Base-by-base conservation (phyloP, 2,113 vertebrate genomes). In the Engystomops pustulosus region DNA sequence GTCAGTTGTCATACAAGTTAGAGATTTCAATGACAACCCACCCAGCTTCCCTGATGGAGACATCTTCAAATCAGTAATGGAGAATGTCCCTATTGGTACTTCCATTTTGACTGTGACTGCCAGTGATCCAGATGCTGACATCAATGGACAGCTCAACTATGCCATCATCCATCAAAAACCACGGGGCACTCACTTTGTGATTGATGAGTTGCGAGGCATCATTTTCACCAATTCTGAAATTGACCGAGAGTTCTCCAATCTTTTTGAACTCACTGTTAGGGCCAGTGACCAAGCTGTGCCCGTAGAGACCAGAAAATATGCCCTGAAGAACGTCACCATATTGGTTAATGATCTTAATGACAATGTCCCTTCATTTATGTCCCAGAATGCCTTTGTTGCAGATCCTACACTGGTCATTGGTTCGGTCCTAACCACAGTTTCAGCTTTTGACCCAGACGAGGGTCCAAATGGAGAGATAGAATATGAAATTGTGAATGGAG, bases 1-100 rank as follows among this genome's bases (percentile, higher is more conserved):
- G 86, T 97, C 97, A 0, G 94, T 99, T 65, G 89, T 98, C 2
- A 97, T 99, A 77, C 96, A 97, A 0, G 96, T 99, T 55, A 92
- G 98, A 85, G 98, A 99, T 88, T 99, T 97, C 85, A 99, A 99
- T 20, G 98, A 99, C 88, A 99, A 99, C 36, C 93, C 97, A 44
- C 98, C 98, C 0, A 86, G 95, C 53, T 99, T 99, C 86, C 92
- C 95, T 7, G 93, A 96, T 0, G 98, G 97, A 17, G 97, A 99
- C 86, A 95, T 99, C 84, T 98, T 99, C 86, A 98, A 98, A 75
- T 98, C 98, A 6, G 96, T 99, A 55, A 88, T 95, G 11, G 98
- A 99, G 92, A 99, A 99, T 4, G 75, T 99, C 45, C 97, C 97
- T 44, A 71, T 98, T 25, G 94, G 96, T 1, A 95, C 94, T 0